Base-by-base conservation (phyloP, 2,797 vertebrate genomes). In the Eulemur mongoz region DNA sequence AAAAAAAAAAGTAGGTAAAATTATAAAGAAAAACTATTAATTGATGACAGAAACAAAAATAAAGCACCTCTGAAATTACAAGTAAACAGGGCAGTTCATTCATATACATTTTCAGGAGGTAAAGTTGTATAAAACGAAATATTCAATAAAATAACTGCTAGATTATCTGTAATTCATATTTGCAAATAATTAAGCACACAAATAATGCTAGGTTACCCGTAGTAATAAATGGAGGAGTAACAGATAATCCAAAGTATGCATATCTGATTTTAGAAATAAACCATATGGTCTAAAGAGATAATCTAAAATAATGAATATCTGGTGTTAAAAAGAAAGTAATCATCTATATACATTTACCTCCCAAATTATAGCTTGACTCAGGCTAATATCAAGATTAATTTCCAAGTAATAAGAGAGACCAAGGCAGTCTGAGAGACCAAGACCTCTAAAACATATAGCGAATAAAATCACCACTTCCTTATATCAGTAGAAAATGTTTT, bases 131-230 rank as follows among this genome's bases (percentile, higher is more conserved):
- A 78, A 63, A 11, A 88, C 57, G 27, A 73, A 89, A 83, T n/a
- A 54, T 12, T 52, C 75, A 75, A 54, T 38, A 93, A 96, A 96
- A 83, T 84, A 54, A n/a, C n/a, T 82, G 50, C 52, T 72, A 83
- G 25, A 15, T 73, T 94, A 69, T 40, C 50, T 82, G 35, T 54
- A 69, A 83, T 89, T 32, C 38, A 38, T 0, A 32, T 32, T 40
- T 35, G n/a, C 10, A 48, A 89, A 86, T 78, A 83, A 93, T 67
- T 69, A 92, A 94, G 38, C 91, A 54, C 35, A 94, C 35, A 52
- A 89, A 76, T 76, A 85, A 82, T 18, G 40, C 38, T 38, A 59
- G 35, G 48, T 82, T 93, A 90, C 27, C 32, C 52, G 35, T 0
- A 57, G 14, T 8, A 89, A 48, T 69, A 48, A 95, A 90, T 7